phyloP scores from a whole-genome alignment of 2,113 vertebrate genomes.

The Brachionichthys hirsutus region DNA sequence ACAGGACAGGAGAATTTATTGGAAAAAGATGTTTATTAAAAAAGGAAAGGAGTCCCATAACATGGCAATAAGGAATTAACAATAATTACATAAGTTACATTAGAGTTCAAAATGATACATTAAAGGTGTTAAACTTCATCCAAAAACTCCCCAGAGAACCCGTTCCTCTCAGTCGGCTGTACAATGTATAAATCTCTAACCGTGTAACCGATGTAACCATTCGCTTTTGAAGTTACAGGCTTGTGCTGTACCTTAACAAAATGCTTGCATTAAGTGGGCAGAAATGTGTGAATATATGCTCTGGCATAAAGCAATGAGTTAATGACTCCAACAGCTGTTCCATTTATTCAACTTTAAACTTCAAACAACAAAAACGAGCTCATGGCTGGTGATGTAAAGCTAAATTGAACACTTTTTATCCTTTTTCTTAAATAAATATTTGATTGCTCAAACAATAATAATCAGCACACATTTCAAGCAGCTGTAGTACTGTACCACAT shows the following conservation, averaged over 20 bases:
- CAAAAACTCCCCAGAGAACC: constrained; percentile 1
- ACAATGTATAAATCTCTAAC: background rate
- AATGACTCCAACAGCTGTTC: background rate
- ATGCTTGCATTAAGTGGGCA: background rate
- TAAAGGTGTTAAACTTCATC: background rate
- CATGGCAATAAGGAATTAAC: no score
- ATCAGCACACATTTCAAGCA: constrained; percentile 4
- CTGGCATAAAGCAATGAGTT: background rate
- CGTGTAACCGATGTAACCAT: background rate
- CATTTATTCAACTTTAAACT: constrained; percentile 9
- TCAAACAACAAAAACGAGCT: background rate
- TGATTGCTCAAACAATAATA: constrained; percentile 55
- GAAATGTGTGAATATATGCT: background rate
- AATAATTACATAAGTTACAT: constrained; percentile 36
- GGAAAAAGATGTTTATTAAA: constrained; percentile 66
- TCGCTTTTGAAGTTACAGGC: background rate
- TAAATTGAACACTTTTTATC: constrained; percentile 3
- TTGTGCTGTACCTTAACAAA: background rate
- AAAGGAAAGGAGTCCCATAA: constrained; percentile 32
- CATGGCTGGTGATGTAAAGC: constrained; percentile 30
- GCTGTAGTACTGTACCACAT: constrained; percentile 30
- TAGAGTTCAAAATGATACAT: constrained; percentile 18
- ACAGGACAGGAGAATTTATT: constrained; percentile 44
- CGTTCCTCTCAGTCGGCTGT: background rate
- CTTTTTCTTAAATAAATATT: constrained; percentile 50